These are phyloP conservation scores for Smutsia gigantea DNA, from an alignment of 2,797 vertebrate genomes.

Conservation along the genomic window DNA sequence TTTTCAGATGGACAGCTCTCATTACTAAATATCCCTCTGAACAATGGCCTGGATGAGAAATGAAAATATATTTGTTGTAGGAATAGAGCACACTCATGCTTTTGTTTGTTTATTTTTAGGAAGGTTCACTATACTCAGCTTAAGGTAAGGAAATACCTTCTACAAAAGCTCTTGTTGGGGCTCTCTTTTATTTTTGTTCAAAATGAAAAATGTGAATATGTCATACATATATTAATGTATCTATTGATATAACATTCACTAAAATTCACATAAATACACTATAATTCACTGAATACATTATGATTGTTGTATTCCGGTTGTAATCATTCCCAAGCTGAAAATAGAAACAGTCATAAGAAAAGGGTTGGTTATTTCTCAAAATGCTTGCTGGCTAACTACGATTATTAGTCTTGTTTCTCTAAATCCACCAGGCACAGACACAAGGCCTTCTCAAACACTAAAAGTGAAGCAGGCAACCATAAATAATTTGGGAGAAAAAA, in stretches of 20 bases:
- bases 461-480: background rate
- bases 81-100: background rate
- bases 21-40: background rate
- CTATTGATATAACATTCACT: background rate
- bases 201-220: conserved; percentile 15
- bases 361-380: background rate
- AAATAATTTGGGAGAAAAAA: background rate
- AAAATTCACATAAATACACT: background rate
- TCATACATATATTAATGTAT: background rate
- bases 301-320: background rate
- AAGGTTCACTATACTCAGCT: background rate
- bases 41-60: background rate
- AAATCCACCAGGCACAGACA: background rate
- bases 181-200: background rate
- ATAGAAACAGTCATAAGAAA: conserved; percentile 15
- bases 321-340: conserved; percentile 49
- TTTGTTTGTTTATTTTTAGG: background rate
- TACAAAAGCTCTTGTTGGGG: background rate
- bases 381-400: background rate
- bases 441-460: background rate
- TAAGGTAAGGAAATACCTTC: background rate
- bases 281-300: background rate
- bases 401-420: background rate
- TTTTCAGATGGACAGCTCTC: background rate
- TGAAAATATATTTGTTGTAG: background rate